Evolutionary conservation across 2,888 invertebrate species (phyloP), one percentile per base, ranked within the genome.

Genomic region (Lagria hirta): DNA sequence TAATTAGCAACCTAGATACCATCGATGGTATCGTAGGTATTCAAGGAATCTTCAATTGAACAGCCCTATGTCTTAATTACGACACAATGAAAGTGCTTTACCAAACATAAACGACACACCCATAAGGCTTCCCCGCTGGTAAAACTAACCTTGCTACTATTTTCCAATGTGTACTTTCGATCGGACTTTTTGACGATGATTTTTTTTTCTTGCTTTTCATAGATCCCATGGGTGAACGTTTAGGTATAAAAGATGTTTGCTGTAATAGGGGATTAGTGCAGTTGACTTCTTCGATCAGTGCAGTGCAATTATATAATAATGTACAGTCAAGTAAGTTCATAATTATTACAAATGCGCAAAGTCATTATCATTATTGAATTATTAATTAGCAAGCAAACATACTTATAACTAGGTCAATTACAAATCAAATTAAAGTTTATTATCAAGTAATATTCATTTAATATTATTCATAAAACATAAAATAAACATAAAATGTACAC

Each of bases 191-290:
- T 55, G n/a, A 54, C 49, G 52, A 48, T 42, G 50, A 47, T 43
- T 29, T 48, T 49, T 51, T 58, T 59, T 52, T 50, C 53, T 43
- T 34, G 46, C 44, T 46, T n/a, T n/a, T n/a, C n/a, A n/a, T n/a
- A n/a, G n/a, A n/a, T n/a, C n/a, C n/a, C n/a, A 45, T 54, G 49
- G 53, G 57, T 55, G 55, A 57, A 54, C 50, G 58, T 55, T 56
- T 44, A 51, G 41, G 50, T 64, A 64, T 64, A 65, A 59, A 65
- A 62, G 65, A 57, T 55, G 53, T 42, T 49, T 37, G 37, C 21
- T 43, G 17, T 32, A 37, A 21, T 44, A 41, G 17, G 15, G 23
- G 35, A 34, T 12, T 21, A 43, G 42, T 43, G 42, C 41, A 46
- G 41, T 46, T 41, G 34, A 21, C 20, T 35, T 41, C 41, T 46